Evolutionary conservation across 92 coral and sea anemone species (phyloP), one percentile per base, ranked within the genome.

Genomic region (Hydrozoanthus gracilis): DNA sequence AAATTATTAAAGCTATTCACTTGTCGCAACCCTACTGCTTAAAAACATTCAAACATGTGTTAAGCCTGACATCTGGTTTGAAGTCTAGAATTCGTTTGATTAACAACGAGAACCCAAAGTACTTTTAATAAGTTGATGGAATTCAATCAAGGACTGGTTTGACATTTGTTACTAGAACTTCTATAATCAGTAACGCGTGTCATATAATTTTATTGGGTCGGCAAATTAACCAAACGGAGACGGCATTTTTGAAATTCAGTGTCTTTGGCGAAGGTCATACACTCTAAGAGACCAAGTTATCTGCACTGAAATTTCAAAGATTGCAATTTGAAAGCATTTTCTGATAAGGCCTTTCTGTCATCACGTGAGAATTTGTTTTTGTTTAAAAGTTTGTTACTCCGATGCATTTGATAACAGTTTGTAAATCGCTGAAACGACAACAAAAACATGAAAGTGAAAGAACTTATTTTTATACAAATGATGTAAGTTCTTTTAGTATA

Each of bases 91-190:
- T 50, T 15, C 4, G 13, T 50, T 18, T 14, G 78, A 73, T 73
- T 49, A 75, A 35, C 45, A 75, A n/a, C 35, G 46, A 75, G 58
- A 75, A 75, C 51, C 56, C 62, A 75, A 75, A 75, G 46, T 51
- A 51, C 51, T 51, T 75, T 17, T 17, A 7, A 50, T 51, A 74
- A 73, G 45, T 7, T 48, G 78, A 12, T 50, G 58, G 44, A 50
- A 17, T 50, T n/a, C 27, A 51, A 50, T 4, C 56, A 74, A 15
- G 3, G 14, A 48, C 16, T 45, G 3, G 13, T 18, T 3, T n/a
- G 51, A 45, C 16, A 75, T 51, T 75, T 50, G 46, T 35, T 68
- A 27, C 44, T 27, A n/a, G 45, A 68, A 7, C 46, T 8, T 68
- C 27, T 68, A 48, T 27, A 27, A 68, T 35, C 46, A 27, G 0